Evolutionary conservation across 2,888 invertebrate genomes (phyloP), one percentile per base, ranked within the genome.

Genomic region (Acronicta psi): DNA sequence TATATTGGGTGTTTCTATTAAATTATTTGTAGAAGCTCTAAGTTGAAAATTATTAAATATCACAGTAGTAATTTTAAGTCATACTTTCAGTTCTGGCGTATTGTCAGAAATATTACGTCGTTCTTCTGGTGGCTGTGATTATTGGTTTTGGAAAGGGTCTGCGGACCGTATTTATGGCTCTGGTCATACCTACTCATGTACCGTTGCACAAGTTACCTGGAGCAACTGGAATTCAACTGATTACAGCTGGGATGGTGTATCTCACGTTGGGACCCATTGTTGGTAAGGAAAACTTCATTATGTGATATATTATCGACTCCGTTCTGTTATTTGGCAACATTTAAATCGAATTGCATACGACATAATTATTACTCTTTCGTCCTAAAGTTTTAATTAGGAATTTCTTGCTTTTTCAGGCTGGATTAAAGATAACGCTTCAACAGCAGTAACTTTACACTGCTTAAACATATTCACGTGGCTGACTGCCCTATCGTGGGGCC

Each of bases 141-240:
- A 95, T 97, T 64, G 97, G 97, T 0, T 94, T 96, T 58, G 96
- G 96, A 17, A 97, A 97, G 87, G 97, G 96, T 0, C 84, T 97
- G 0, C 91, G 96, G 54, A 97, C 97, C 5, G 96, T 97, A 7
- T 97, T 97, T 77, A 96, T 97, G 95, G 96, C 96, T 0, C 85
- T 97, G 5, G 96, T 96, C 11, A 96, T 97, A 74, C 96, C 97
- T 2, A 95, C 95, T 0, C 95, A 97, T 79, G 96, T 97, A 40
- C 95, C 96, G 0, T 80, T 97, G 13, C 95, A 96, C 64, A 95
- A 96, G 58, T 81, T 97, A 59, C 96, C 97, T 0, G 96, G 96
- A 10, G 97, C 97, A 2, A 95, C 96, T 0, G 97, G 97, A 0
- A 88, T 97, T 44, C 96, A 96, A 79, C 84, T 97, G 36, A 87